phyloP scores from a whole-genome alignment of 1,140 invertebrate species.

The Triops cancriformis region DNA sequence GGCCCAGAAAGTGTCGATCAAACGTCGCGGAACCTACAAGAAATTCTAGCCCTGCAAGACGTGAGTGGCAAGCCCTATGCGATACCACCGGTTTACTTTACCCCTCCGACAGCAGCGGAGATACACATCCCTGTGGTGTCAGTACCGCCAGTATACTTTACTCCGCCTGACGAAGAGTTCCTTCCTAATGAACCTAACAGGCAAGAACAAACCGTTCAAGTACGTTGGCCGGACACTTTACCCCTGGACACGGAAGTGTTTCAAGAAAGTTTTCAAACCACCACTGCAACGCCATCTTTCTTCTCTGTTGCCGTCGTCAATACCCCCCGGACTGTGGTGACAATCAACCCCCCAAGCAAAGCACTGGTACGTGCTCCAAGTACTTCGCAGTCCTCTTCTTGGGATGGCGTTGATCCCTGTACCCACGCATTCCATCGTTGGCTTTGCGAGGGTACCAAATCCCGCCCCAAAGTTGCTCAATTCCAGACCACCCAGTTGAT shows the following conservation, averaged over 20 bases:
- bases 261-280: not conserved
- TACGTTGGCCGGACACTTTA: not conserved
- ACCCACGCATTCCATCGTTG: slow-evolving; percentile 22
- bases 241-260: not conserved
- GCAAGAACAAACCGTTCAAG: not conserved
- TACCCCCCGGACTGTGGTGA: not conserved
- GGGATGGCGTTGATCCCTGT: slow-evolving; percentile 19
- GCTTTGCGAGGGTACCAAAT: slow-evolving; percentile 3
- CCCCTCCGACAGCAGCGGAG: not conserved
- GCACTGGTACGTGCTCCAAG: not conserved
- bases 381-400: not conserved
- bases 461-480: not conserved
- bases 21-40: not conserved
- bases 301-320: not conserved
- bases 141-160: not conserved
- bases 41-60: not conserved
- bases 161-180: not conserved
- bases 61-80: not conserved
- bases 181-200: not conserved
- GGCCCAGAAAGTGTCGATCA: not conserved
- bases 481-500: not conserved
- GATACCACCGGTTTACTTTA: not conserved
- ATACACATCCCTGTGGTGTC: not conserved
- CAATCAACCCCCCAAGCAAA: not conserved
- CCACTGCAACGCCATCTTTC: not conserved